Conservation (phyloP, 2,888 invertebrate genomes). For the Acanthosepion esculentum region DNA sequence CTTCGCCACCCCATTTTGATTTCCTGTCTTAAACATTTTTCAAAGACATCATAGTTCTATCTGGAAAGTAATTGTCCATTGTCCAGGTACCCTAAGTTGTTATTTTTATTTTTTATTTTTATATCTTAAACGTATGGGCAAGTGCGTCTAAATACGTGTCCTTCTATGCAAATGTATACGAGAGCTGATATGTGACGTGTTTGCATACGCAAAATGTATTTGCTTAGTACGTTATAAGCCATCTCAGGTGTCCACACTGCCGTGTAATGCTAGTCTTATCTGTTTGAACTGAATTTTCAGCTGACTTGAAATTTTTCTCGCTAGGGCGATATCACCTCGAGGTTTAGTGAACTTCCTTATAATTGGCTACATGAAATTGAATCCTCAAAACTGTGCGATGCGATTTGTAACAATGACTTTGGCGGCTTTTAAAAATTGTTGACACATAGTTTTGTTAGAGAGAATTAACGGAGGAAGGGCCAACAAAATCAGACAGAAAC, state of each 20-base stretch:
- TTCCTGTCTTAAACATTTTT: neutral
- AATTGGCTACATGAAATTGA: conserved; percentile 15
- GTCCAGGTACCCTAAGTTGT: neutral
- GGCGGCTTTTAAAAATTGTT: neutral
- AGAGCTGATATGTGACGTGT: neutral
- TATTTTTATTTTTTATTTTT: neutral
- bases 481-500: conserved; percentile 25
- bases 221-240: neutral
- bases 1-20: conserved; percentile 6
- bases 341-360: neutral
- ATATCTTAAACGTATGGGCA: neutral
- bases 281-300: neutral
- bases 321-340: neutral
- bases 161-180: neutral
- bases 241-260: neutral
- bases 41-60: neutral
- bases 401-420: neutral
- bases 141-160: neutral
- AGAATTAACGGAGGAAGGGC: neutral
- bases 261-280: neutral
- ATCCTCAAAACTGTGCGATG: neutral
- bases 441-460: neutral
- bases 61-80: neutral
- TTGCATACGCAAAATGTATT: neutral
- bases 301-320: neutral